These are phyloP conservation scores for Gallirallus australis DNA, from an alignment of 2,797 vertebrate genomes.

Conservation along the genomic window DNA sequence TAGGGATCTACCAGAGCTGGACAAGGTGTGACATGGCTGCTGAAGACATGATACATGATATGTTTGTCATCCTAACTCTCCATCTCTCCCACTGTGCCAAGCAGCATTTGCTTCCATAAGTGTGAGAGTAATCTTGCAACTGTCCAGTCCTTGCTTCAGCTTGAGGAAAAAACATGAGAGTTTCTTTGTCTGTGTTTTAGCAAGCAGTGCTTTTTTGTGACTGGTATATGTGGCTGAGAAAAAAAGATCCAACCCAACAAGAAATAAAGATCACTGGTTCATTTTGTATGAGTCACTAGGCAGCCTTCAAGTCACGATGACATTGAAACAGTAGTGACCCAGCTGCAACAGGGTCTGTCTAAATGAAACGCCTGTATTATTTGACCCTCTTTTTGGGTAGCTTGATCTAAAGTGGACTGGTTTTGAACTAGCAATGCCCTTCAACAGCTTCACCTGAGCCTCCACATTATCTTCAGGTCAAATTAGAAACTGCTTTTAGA, in stretches of 20 bases:
- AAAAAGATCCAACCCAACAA: neutral
- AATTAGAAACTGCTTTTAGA: neutral
- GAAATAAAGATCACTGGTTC: neutral
- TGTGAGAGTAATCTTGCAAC: neutral
- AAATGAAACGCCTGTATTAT: neutral
- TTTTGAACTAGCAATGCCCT: neutral
- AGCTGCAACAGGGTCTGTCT: neutral
- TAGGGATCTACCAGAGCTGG: rapidly evolving
- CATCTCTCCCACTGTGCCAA: rapidly evolving
- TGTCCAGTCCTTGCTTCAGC: neutral
- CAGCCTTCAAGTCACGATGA: neutral
- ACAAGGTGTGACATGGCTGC: rapidly evolving
- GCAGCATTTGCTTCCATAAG: neutral
- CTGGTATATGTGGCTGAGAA: neutral
- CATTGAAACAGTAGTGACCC: neutral
- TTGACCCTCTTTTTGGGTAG: neutral
- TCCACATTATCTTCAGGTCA: neutral
- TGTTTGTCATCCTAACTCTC: neutral
- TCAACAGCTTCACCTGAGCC: neutral
- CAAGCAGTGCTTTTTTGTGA: neutral
- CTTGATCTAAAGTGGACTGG: neutral
- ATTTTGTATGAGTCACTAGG: neutral
- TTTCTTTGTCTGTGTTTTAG: neutral
- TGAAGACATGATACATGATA: rapidly evolving
- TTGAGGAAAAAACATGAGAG: neutral